Percentiles rank a stretch among this genome's conserved stretches.
These are phyloP conservation scores for Agrotis exclamationis DNA, from an alignment of 2,888 invertebrate genomes.

Conservation along the genomic window DNA sequence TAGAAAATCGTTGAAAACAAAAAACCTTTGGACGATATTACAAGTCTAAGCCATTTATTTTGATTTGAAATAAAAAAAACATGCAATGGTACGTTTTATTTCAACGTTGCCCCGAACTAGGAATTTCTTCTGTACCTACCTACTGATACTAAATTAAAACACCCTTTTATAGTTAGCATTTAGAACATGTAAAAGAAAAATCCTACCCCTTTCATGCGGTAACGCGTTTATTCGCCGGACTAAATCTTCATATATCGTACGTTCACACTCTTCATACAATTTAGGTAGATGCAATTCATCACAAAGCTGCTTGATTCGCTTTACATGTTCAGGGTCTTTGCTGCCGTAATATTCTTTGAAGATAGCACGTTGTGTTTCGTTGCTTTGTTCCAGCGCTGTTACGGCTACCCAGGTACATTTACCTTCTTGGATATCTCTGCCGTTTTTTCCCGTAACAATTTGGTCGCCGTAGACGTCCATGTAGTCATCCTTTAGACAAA, in stretches of 20 bases:
- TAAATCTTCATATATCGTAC: constrained; percentile 16
- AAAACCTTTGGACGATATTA: too few relatives aligned
- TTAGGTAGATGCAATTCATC: constrained; percentile 92
- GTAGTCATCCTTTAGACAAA: constrained; percentile 36
- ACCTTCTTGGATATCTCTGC: constrained; percentile 93
- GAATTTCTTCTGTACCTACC: too few relatives aligned
- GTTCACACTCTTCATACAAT: constrained; percentile 18
- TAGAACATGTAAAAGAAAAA: constrained; percentile 21
- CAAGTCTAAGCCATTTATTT: too few relatives aligned
- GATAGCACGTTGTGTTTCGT: constrained; percentile 89
- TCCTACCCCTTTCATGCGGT: constrained; percentile 3
- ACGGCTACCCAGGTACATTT: constrained; percentile 98
- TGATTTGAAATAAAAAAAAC: too few relatives aligned
- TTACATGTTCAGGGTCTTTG: constrained; percentile 91
- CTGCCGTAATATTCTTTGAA: constrained; percentile 93
- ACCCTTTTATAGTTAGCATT: constrained; percentile 14
- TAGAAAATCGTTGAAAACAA: too few relatives aligned
- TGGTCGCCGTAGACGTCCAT: constrained; percentile 25
- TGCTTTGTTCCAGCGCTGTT: constrained; percentile 94
- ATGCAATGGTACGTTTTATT: too few relatives aligned
- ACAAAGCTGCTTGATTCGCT: constrained; percentile 74
- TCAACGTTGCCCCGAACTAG: too few relatives aligned
- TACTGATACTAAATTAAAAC: not conserved
- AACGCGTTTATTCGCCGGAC: constrained; percentile 15
- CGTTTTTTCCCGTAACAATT: constrained; percentile 69